These are phyloP conservation scores for Monopis laevigella DNA, from an alignment of 2,888 invertebrate genomes.

Conservation along the genomic window DNA sequence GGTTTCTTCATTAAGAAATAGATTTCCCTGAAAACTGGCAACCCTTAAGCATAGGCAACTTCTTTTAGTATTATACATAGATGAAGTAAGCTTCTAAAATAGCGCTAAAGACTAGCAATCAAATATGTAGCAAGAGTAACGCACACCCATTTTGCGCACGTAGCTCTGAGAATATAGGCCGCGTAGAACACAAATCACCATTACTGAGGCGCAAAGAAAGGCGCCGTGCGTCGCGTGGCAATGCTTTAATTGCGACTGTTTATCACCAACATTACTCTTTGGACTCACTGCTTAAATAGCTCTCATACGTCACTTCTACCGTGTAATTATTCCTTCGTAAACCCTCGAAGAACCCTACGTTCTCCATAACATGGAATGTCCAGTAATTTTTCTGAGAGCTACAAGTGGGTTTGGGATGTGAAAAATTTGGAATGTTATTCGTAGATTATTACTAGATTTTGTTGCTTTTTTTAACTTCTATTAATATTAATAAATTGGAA, in stretches of 20 bases:
- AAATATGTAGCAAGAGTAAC: slow-evolving; percentile 11
- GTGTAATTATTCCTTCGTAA: slow-evolving; percentile 61
- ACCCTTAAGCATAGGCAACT: too few relatives aligned
- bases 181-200: slow-evolving; percentile 46
- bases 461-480: too few relatives aligned
- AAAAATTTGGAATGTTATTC: too few relatives aligned
- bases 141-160: slow-evolving; percentile 9
- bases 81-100: not conserved
- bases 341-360: slow-evolving; percentile 39
- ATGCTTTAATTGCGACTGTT: slow-evolving; percentile 64
- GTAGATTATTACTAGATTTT: too few relatives aligned
- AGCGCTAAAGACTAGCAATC: slow-evolving; percentile 7
- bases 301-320: slow-evolving; percentile 56
- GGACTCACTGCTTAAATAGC: slow-evolving; percentile 54
- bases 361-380: slow-evolving; percentile 3
- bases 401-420: slow-evolving; percentile 4
- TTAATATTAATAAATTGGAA: too few relatives aligned
- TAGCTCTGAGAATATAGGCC: slow-evolving; percentile 22
- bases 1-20: too few relatives aligned
- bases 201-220: slow-evolving; percentile 54
- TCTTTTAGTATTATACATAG: not conserved
- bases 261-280: slow-evolving; percentile 60
- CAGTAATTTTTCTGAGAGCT: not conserved
- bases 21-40: too few relatives aligned
- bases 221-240: slow-evolving; percentile 58